phyloP scores from a whole-genome alignment of 2,797 vertebrate genomes.

The Fundulus diaphanus region DNA sequence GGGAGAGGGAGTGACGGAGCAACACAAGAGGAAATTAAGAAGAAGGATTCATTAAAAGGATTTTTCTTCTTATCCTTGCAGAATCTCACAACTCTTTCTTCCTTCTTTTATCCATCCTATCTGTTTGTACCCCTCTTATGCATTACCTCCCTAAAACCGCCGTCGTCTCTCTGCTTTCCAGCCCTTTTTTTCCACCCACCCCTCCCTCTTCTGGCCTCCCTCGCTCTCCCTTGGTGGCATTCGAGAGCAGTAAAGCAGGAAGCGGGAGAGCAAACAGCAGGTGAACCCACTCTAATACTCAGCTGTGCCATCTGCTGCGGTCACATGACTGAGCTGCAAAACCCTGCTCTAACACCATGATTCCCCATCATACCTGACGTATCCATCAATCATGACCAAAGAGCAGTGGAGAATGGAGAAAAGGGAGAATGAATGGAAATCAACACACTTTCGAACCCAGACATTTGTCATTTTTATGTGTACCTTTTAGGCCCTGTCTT shows the following conservation, averaged over 20 bases:
- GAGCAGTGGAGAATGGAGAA: constrained; percentile 51
- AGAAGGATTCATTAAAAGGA: constrained; percentile 23
- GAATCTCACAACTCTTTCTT: constrained; percentile 25
- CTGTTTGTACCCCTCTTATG: constrained; percentile 16
- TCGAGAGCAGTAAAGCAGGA: constrained; percentile 76
- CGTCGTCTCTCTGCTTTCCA: constrained; percentile 23
- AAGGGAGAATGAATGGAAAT: constrained; percentile 27
- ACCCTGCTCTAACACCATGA: constrained; percentile 83
- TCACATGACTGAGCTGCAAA: constrained; percentile 85
- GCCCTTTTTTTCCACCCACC: constrained; percentile 34
- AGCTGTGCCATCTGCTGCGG: constrained; percentile 89
- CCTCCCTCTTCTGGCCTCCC: constrained; percentile 26
- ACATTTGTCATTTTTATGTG: constrained; percentile 30
- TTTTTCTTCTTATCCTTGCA: constrained; percentile 26
- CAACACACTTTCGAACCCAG: constrained; percentile 14
- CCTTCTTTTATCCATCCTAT: constrained; percentile 17
- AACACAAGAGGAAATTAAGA: constrained; percentile 40
- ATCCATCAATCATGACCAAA: constrained; percentile 90
- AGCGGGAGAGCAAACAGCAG: constrained; percentile 89
- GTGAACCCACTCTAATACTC: constrained; percentile 83
- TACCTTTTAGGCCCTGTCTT: constrained; percentile 23
- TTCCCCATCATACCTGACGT: constrained; percentile 93
- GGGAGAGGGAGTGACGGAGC: constrained; percentile 23
- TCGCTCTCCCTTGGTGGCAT: constrained; percentile 71
- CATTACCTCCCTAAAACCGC: constrained; percentile 21